phyloP scores from a whole-genome alignment of 2,888 invertebrate genomes.

The Plebejus anna region DNA sequence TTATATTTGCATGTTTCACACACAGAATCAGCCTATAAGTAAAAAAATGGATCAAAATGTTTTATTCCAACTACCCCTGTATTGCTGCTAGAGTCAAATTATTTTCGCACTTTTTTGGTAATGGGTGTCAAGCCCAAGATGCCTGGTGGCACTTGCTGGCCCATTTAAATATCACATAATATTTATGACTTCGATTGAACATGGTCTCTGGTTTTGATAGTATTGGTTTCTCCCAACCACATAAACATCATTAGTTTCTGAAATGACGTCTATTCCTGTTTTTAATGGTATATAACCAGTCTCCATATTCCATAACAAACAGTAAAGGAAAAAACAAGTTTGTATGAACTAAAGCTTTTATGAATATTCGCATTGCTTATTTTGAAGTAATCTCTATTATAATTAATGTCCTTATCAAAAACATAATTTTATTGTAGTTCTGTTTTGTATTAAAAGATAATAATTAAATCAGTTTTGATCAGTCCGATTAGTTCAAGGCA shows the following conservation, averaged over 20 bases:
- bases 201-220: neutral
- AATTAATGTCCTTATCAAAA: neutral
- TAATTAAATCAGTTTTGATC: neutral
- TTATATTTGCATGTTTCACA: too few species aligned
- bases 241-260: neutral
- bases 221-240: neutral
- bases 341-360: neutral
- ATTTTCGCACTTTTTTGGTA: too few species aligned
- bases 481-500: neutral
- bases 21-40: too few species aligned
- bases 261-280: slow-evolving; percentile 9
- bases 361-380: neutral
- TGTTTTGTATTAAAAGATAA: too few species aligned
- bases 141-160: neutral
- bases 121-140: neutral
- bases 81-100: too few species aligned
- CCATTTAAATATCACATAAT: too few species aligned
- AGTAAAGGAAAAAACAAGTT: neutral
- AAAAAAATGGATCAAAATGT: too few species aligned
- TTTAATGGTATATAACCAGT: neutral
- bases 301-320: neutral
- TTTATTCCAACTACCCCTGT: too few species aligned
- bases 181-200: neutral
- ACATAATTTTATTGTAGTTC: too few species aligned
- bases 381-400: neutral